Evolutionary conservation across 2,888 invertebrate genomes (phyloP), one percentile per base, ranked within the genome.

Genomic region (Reticulitermes lucifugus): DNA sequence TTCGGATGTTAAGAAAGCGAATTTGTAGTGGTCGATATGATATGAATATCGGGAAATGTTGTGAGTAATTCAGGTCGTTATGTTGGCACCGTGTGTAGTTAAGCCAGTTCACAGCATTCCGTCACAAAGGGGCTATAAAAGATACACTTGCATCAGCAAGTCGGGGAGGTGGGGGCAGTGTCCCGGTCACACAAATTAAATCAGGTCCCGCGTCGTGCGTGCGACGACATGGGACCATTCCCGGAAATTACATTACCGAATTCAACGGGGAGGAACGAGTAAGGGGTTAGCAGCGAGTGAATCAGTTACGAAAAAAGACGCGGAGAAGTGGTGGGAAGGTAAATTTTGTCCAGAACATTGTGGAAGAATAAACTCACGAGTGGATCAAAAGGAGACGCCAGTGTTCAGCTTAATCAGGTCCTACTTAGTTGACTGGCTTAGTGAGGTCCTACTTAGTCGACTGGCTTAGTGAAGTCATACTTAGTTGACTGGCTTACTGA

Each of bases 241-340:
- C 79, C 46, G 79, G 51, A 51, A 79, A 79, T 79, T 79, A 55
- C 79, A 79, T 79, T 79, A 79, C 46, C 55, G 29, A 79, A 79
- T 79, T 51, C 79, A 79, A 46, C 77, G 46, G 22, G n/a, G 43
- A 77, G 43, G 14, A 77, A 55, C 25, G 79, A 79, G 21, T 51
- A 51, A 46, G 79, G 25, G 65, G 65, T 14, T n/a, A 65, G 65
- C n/a, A 65, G 25, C 12, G 46, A 46, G 46, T 46, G 65, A 65
- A 25, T 5, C 14, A 65, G 65, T 65, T 55, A 18, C 14, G 18
- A 21, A 18, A 25, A 18, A 18, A 18, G 55, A 55, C 18, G 14
- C 14, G 55, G 55, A 18, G 55, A 55, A 55, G 65, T 65, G 65
- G 65, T 65, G 9, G 25, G 65, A 65, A 25, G 25, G 65, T 25